phyloP scores from a whole-genome alignment of 1,140 invertebrate species.

The Portunus trituberculatus region DNA sequence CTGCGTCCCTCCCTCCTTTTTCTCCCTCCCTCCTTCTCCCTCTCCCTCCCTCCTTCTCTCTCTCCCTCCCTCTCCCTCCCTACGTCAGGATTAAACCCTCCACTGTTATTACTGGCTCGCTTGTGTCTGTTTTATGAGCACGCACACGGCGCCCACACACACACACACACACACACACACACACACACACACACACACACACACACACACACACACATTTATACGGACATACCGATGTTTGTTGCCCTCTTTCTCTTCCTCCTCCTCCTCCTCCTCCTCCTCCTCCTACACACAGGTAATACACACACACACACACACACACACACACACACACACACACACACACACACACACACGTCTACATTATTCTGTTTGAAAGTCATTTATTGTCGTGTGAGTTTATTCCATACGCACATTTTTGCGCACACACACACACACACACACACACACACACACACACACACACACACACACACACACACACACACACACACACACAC shows the following conservation, averaged over 20 bases:
- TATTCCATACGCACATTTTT: too few species aligned
- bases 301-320: too few species aligned
- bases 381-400: neutral
- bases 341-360: neutral
- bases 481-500: constrained; percentile 39
- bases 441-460: constrained; percentile 25
- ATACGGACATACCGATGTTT: neutral
- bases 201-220: neutral
- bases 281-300: too few species aligned
- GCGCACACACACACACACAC: constrained; percentile 24
- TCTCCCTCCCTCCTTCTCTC: neutral
- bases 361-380: neutral
- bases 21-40: neutral
- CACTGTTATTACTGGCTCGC: constrained; percentile 18
- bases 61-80: neutral
- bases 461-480: constrained; percentile 38
- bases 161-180: neutral
- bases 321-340: constrained; percentile 26
- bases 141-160: neutral
- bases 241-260: neutral
- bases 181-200: neutral
- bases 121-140: constrained; percentile 1
- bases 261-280: too few species aligned
- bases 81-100: neutral
- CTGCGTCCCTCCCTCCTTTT: neutral